Percentiles rank a stretch among this genome's conserved stretches.
Evolutionary conservation across 2,888 invertebrate species (phyloP).

Genomic region (Rhamphomyia laevipes): DNA sequence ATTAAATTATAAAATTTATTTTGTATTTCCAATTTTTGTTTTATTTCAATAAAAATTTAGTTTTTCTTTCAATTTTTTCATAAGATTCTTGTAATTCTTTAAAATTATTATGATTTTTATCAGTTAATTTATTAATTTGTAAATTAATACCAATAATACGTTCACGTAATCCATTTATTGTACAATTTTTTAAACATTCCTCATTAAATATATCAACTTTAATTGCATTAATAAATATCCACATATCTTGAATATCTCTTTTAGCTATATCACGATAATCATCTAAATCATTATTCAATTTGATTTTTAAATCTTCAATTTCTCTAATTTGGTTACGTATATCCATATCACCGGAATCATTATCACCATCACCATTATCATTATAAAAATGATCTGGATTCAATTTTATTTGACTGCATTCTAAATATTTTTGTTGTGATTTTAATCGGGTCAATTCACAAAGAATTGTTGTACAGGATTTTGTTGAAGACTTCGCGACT

Average conservation of each 20-base stretch:
- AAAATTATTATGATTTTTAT: conserved; percentile 23
- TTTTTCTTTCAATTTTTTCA: conserved; percentile 20
- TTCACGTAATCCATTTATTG: conserved; percentile 26
- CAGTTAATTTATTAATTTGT: conserved; percentile 23
- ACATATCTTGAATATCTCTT: conserved; percentile 28
- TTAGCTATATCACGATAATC: conserved; percentile 19
- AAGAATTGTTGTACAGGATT: conserved; percentile 26
- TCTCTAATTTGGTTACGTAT: conserved; percentile 20
- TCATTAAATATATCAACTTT: conserved; percentile 24
- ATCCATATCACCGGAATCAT: neutral
- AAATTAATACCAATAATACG: conserved; percentile 26
- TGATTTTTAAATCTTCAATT: conserved; percentile 26
- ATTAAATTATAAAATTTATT: too few species aligned
- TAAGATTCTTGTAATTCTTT: conserved; percentile 18
- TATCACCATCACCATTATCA: conserved; percentile 1
- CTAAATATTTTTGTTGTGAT: conserved; percentile 36
- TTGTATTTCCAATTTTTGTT: too few species aligned
- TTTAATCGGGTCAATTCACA: conserved; percentile 34
- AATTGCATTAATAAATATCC: conserved; percentile 25
- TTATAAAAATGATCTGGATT: conserved; percentile 26
- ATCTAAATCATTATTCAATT: conserved; percentile 21
- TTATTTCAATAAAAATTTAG: conserved; percentile 18
- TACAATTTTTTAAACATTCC: conserved; percentile 23
- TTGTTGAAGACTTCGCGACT: conserved; percentile 1
- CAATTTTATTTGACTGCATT: conserved; percentile 32